Base-by-base conservation (phyloP, 2,888 invertebrate genomes). In the Liodrosophila aerea region DNA sequence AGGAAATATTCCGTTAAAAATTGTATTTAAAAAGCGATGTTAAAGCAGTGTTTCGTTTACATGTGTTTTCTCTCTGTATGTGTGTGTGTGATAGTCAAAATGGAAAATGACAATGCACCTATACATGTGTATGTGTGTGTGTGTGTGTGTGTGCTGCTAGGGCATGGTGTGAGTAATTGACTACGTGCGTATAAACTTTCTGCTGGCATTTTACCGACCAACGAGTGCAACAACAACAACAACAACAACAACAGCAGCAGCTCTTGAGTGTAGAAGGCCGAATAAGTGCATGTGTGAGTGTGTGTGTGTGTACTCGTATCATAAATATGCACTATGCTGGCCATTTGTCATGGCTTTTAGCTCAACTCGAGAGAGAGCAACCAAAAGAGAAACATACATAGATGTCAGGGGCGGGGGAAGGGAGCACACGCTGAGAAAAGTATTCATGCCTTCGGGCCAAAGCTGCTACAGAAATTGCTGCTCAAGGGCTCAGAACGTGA, bases 141-240 rank as follows among this genome's bases (percentile, higher is more conserved):
- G 46, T 33, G 40, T 41, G 37, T 62, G 31, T 36, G 43, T 46
- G 64, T 50, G 59, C 44, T 33, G 51, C n/a, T 53, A 51, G 60
- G 57, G 57, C 51, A 53, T 71, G 81, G 84, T 76, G 65, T 81
- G 84, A 81, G 81, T 81, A 81, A 81, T 81, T 81, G 81, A 81
- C 81, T 81, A 81, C 81, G 81, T 84, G 81, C 82, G 81, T 77
- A 84, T 84, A 81, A 81, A 81, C 64, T 84, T 84, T 84, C 71
- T 73, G 71, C 46, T 84, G 78, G 82, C 71, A 81, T 81, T 81
- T 78, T 73, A 73, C 63, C 53, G 63, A 69, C 61, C 73, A 57
- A 33, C 56, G 45, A 56, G 41, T 57, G 52, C 69, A 66, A 27
- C 72, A 46, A 36, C 33, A 50, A 9, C 43, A 52, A 11, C 29